These are phyloP conservation scores for Myotis lucifugus DNA, from an alignment of 2,113 vertebrate genomes.

Conservation along the genomic window DNA sequence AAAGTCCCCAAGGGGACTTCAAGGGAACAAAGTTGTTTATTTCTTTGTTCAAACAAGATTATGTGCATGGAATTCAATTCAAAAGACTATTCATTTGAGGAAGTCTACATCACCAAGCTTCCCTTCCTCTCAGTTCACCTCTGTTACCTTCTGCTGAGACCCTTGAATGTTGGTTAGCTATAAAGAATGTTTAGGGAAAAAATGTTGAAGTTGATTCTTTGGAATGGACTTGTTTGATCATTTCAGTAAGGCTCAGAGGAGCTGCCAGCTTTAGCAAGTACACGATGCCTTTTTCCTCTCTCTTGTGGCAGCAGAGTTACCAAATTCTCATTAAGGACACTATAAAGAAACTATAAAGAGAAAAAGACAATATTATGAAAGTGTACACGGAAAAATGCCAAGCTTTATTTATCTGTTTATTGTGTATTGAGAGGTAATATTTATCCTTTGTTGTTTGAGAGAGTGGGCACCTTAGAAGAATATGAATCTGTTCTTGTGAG, in stretches of 20 bases:
- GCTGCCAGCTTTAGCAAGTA: neutral
- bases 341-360: neutral
- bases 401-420: neutral
- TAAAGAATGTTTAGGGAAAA: slow-evolving; percentile 8
- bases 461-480: neutral
- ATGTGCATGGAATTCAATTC: slow-evolving; percentile 15
- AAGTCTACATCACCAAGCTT: neutral
- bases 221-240: slow-evolving; percentile 4
- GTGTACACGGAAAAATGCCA: neutral
- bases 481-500: neutral
- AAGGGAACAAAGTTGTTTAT: neutral
- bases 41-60: slow-evolving; percentile 9
- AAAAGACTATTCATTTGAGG: neutral
- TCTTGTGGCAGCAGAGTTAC: neutral
- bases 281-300: neutral
- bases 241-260: neutral
- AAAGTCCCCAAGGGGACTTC: neutral
- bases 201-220: neutral
- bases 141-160: neutral
- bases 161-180: slow-evolving; percentile 3
- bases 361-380: neutral
- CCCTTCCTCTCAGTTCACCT: neutral
- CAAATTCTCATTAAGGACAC: neutral
- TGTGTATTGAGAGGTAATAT: neutral
- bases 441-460: neutral